Conservation (phyloP, 2,888 invertebrate genomes). For the Stenolophus ochropezus region DNA sequence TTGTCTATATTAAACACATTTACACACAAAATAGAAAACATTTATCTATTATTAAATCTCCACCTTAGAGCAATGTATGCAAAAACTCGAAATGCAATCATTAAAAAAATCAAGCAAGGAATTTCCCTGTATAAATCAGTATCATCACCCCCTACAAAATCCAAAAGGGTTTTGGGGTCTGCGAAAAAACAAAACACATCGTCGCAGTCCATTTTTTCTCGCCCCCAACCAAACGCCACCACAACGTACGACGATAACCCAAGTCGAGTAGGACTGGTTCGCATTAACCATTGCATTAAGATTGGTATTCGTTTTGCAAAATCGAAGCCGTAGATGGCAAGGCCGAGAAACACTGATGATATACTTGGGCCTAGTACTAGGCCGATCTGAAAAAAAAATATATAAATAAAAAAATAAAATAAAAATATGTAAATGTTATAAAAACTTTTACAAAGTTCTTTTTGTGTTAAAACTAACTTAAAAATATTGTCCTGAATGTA, state of each 20-base stretch:
- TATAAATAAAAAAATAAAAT: too few species aligned
- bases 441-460: too few species aligned
- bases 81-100: conserved; percentile 76
- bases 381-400: conserved; percentile 77
- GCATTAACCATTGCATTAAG: conserved; percentile 79
- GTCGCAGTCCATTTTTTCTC: conserved; percentile 76
- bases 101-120: conserved; percentile 73
- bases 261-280: conserved; percentile 80
- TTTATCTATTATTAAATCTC: conserved; percentile 69
- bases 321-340: conserved; percentile 83
- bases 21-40: too few species aligned
- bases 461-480: too few species aligned
- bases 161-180: conserved; percentile 78
- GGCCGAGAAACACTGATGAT: conserved; percentile 80
- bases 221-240: conserved; percentile 79
- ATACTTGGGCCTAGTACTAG: conserved; percentile 80
- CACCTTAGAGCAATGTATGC: conserved; percentile 78
- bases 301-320: conserved; percentile 79
- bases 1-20: background rate
- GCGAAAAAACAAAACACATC: conserved; percentile 81
- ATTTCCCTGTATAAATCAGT: conserved; percentile 78
- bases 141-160: conserved; percentile 77
- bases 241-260: conserved; percentile 79
- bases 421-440: background rate
- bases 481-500: too few species aligned